Conservation (phyloP, 2,113 vertebrate species). For the Uria lomvia region DNA sequence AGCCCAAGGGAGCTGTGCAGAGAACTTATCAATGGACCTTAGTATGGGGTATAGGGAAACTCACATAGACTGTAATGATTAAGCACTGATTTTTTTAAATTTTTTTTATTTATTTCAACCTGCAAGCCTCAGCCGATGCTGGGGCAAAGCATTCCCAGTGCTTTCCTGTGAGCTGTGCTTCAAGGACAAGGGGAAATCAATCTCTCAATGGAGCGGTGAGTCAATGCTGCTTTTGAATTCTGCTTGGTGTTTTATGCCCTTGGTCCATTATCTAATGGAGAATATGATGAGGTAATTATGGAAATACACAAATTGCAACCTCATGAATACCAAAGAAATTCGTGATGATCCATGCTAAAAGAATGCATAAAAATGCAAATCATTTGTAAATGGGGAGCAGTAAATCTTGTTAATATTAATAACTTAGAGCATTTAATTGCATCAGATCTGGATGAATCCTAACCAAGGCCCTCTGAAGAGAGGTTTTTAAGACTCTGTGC, state of each 20-base stretch:
- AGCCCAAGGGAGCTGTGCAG: neutral
- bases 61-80: neutral
- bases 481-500: neutral
- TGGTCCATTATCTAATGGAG: slow-evolving; percentile 33
- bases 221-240: slow-evolving; percentile 18
- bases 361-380: slow-evolving; percentile 51
- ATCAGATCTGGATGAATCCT: neutral
- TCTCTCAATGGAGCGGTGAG: neutral
- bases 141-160: neutral
- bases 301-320: slow-evolving; percentile 53
- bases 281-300: slow-evolving; percentile 54
- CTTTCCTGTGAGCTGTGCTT: neutral
- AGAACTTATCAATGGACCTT: neutral
- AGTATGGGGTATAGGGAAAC: neutral
- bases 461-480: neutral
- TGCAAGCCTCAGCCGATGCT: neutral
- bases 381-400: slow-evolving; percentile 36
- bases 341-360: slow-evolving; percentile 24
- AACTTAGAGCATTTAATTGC: slow-evolving; percentile 28
- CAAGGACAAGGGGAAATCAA: slow-evolving; percentile 6
- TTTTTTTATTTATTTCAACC: neutral
- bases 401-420: slow-evolving; percentile 58
- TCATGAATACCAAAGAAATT: slow-evolving; percentile 52
- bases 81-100: neutral
- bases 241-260: slow-evolving; percentile 10